Evolutionary conservation across 2,113 vertebrate species (phyloP).

Genomic region (Salminus brasiliensis): DNA sequence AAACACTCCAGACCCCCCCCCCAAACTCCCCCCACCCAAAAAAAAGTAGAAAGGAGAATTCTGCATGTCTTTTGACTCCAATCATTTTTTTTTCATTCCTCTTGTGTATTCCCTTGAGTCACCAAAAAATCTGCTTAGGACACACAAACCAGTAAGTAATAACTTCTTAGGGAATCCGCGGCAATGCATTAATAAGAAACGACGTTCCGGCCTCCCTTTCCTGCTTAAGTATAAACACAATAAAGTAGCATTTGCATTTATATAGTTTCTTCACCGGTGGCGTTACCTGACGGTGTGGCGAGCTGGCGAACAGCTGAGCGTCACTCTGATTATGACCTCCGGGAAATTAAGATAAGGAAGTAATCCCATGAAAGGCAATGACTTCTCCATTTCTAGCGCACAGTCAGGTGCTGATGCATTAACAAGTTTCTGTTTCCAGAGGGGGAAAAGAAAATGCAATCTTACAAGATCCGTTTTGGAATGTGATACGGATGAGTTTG

Average conservation of each 20-base stretch:
- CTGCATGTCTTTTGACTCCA: not conserved
- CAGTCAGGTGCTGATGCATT: conserved; percentile 61
- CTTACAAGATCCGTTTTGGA: conserved; percentile 44
- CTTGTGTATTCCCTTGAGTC: conserved; percentile 56
- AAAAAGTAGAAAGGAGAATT: not conserved
- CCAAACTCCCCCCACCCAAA: no score
- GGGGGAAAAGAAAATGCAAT: conserved; percentile 51
- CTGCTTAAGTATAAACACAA: conserved; percentile 76
- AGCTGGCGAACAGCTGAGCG: conserved; percentile 65
- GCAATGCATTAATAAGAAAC: conserved; percentile 65
- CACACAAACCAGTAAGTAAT: conserved; percentile 61
- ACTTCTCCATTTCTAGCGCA: conserved; percentile 63
- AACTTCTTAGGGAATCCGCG: conserved; percentile 60
- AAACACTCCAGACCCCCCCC: conserved; percentile 8
- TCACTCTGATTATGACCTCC: conserved; percentile 75
- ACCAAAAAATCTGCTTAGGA: conserved; percentile 56
- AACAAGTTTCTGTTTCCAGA: conserved; percentile 53
- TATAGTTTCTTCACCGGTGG: conserved; percentile 70
- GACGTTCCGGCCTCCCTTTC: conserved; percentile 55
- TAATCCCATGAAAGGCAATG: conserved; percentile 74
- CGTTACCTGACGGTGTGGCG: conserved; percentile 53
- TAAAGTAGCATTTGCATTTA: conserved; percentile 81
- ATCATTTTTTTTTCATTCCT: conserved; percentile 32
- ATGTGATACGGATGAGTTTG: conserved; percentile 54
- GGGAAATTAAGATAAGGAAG: conserved; percentile 78